These are phyloP conservation scores for Coregonus clupeaformis DNA, from an alignment of 2,113 vertebrate genomes.

Conservation along the genomic window DNA sequence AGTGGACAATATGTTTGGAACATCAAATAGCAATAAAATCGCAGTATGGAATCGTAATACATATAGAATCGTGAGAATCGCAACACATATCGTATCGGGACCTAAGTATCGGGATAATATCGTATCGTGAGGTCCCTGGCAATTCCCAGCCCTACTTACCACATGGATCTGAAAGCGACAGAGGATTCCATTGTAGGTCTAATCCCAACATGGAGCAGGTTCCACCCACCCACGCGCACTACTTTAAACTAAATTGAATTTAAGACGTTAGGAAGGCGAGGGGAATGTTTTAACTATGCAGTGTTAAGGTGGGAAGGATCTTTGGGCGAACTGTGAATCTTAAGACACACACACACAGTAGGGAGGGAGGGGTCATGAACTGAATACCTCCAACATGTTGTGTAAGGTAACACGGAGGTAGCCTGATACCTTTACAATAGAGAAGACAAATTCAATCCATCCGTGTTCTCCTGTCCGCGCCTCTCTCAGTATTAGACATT, in stretches of 20 bases:
- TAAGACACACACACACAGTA: constrained; percentile 35
- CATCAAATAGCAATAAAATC: too few relatives aligned
- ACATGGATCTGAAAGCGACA: constrained; percentile 48
- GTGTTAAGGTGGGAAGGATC: constrained; percentile 51
- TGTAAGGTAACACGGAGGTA: background rate
- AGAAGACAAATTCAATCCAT: constrained; percentile 43
- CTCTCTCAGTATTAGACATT: constrained; percentile 21
- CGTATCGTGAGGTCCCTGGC: too few relatives aligned
- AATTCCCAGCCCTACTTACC: constrained; percentile 12
- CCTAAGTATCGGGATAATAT: too few relatives aligned
- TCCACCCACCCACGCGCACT: background rate
- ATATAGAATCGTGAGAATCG: too few relatives aligned
- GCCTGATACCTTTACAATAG: constrained; percentile 50
- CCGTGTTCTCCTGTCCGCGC: constrained; percentile 24
- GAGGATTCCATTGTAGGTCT: constrained; percentile 43
- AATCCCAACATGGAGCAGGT: constrained; percentile 35
- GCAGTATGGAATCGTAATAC: too few relatives aligned
- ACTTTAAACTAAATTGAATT: constrained; percentile 59
- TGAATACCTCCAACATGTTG: constrained; percentile 16
- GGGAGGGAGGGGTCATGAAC: constrained; percentile 23
- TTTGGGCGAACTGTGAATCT: constrained; percentile 57
- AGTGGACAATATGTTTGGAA: too few relatives aligned
- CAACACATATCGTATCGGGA: too few relatives aligned
- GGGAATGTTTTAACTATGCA: constrained; percentile 32
- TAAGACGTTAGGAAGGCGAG: constrained; percentile 51